Evolutionary conservation across 2,797 vertebrate species (phyloP).

Genomic region (Selene dorsalis): DNA sequence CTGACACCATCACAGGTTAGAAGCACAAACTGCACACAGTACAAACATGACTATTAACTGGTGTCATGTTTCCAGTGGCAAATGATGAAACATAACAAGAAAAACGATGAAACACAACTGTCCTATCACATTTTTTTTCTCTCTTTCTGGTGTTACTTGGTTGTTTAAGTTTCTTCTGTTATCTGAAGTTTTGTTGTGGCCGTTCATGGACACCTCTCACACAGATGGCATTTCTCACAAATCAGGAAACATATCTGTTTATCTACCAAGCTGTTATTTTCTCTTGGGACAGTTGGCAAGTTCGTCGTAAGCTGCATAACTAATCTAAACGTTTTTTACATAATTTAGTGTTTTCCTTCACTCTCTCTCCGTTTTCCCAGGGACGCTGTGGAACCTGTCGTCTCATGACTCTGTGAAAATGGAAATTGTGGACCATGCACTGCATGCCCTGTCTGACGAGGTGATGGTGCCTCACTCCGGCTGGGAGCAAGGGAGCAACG

Average conservation of each 20-base stretch:
- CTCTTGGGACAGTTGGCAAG: neutral
- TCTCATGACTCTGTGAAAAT: slow-evolving; percentile 97
- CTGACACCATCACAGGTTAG: slow-evolving; percentile 93
- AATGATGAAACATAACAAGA: neutral
- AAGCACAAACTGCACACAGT: neutral
- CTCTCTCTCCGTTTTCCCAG: slow-evolving; percentile 64
- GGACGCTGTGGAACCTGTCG: slow-evolving; percentile 96
- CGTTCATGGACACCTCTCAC: no score
- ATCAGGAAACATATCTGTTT: neutral
- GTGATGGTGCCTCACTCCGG: slow-evolving; percentile 94
- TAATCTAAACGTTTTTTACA: neutral
- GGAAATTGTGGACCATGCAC: slow-evolving; percentile 95
- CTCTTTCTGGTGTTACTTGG: no score
- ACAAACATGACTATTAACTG: neutral
- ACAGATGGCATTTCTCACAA: no score
- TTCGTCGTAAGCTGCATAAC: neutral
- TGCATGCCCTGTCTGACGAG: slow-evolving; percentile 93
- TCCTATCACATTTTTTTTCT: no score
- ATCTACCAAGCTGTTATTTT: neutral
- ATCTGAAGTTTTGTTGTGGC: no score
- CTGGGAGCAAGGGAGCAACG: slow-evolving; percentile 89
- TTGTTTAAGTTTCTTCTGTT: no score
- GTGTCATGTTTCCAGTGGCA: neutral
- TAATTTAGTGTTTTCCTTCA: neutral
- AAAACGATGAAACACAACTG: no score